phyloP scores from a whole-genome alignment of 2,113 vertebrate genomes.

The Terrapene triunguis region DNA sequence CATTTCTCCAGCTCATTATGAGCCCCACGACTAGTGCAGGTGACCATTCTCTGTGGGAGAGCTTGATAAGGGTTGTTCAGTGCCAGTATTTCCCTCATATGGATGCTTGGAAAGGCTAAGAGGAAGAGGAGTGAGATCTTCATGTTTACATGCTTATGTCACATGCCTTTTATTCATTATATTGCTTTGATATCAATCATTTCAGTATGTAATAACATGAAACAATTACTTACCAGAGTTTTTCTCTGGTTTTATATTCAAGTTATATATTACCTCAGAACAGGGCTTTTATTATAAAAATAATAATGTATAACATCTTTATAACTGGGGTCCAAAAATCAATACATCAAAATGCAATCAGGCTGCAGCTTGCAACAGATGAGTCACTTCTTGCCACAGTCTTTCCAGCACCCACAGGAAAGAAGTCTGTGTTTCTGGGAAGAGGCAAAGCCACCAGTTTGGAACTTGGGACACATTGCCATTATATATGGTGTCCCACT shows the following conservation, averaged over 20 bases:
- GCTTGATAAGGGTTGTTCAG: background rate
- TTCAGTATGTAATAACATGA: background rate
- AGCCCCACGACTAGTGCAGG: accelerated
- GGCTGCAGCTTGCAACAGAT: background rate
- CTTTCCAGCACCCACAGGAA: background rate
- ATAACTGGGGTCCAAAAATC: background rate
- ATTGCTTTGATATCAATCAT: background rate
- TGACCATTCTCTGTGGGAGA: background rate
- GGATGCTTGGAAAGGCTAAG: background rate
- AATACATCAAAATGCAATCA: background rate
- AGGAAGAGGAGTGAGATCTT: background rate
- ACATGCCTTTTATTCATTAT: background rate
- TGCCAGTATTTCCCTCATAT: background rate
- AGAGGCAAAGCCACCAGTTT: background rate
- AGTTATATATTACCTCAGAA: background rate
- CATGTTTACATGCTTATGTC: background rate
- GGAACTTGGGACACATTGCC: background rate
- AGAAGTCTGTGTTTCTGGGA: background rate
- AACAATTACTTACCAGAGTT: background rate
- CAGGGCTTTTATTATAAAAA: background rate
- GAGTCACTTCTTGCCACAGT: background rate
- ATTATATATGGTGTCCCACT: background rate
- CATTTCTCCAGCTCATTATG: background rate
- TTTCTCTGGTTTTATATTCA: background rate
- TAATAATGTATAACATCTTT: background rate